These are phyloP conservation scores for Anticlea derivata DNA, from an alignment of 2,888 invertebrate species.

Conservation along the genomic window DNA sequence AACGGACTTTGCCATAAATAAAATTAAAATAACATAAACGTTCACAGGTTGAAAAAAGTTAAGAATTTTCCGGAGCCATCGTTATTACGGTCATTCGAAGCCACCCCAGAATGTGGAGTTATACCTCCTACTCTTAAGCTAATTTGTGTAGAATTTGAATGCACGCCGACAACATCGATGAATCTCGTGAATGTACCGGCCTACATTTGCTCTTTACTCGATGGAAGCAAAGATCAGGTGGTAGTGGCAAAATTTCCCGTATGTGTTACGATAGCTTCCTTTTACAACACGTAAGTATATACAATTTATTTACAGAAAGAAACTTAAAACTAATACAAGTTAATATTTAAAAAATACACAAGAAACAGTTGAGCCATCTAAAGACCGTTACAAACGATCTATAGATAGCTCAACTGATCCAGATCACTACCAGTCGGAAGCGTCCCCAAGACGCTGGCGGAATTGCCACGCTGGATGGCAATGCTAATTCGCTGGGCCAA, in stretches of 20 bases:
- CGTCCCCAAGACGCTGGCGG: no score
- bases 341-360: no score
- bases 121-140: conserved; percentile 59
- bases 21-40: no score
- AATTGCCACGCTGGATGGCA: no score
- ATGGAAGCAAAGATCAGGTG: conserved; percentile 71
- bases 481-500: no score
- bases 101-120: conserved; percentile 60
- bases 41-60: conserved; percentile 72
- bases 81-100: conserved; percentile 64
- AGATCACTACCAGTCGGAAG: no score
- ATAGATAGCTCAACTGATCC: no score
- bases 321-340: no score
- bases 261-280: conserved; percentile 70
- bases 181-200: conserved; percentile 70
- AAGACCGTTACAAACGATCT: no score
- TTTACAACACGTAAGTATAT: conserved; percentile 73
- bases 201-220: conserved; percentile 70
- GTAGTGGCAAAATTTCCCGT: conserved; percentile 78
- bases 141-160: conserved; percentile 63
- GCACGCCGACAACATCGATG: conserved; percentile 71
- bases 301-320: no score
- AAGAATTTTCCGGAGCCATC: conserved; percentile 74
- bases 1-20: no score
- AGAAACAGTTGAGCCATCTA: no score